A percentile compares a stretch with the other conserved stretches of the same genome.
phyloP scores from a whole-genome alignment of 2,113 vertebrate species.

The Pyrgilauda ruficollis region DNA sequence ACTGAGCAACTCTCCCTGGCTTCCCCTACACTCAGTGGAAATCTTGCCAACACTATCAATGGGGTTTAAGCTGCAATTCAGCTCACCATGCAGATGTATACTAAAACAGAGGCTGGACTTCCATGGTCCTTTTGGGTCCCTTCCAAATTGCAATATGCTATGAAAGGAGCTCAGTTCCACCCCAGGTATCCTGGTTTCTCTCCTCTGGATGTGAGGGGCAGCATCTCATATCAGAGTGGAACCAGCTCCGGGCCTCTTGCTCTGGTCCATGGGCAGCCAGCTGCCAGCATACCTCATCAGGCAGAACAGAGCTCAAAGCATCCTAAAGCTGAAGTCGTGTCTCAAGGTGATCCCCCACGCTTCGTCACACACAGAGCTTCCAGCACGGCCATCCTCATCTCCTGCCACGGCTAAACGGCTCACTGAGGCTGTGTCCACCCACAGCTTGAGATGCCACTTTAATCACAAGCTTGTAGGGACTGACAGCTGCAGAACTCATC shows the following conservation, averaged over 20 bases:
- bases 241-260: fast-evolving
- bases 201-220: not conserved
- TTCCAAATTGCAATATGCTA: not conserved
- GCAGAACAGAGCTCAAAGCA: not conserved
- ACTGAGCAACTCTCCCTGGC: not conserved
- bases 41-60: not conserved
- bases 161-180: not conserved
- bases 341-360: constrained; percentile 11
- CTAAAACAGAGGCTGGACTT: not conserved
- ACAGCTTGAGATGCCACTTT: not conserved
- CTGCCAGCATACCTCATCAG: not conserved
- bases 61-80: not conserved
- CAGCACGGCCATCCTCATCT: not conserved
- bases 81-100: not conserved
- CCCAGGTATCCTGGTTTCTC: not conserved
- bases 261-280: not conserved
- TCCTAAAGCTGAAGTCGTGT: not conserved
- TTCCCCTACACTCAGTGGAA: fast-evolving
- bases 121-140: not conserved
- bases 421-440: not conserved
- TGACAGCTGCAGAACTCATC: not conserved
- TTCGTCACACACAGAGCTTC: not conserved
- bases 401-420: fast-evolving
- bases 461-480: not conserved
- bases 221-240: not conserved